Evolutionary conservation across 2,113 vertebrate species (phyloP).

Genomic region (Poecilia latipinna): DNA sequence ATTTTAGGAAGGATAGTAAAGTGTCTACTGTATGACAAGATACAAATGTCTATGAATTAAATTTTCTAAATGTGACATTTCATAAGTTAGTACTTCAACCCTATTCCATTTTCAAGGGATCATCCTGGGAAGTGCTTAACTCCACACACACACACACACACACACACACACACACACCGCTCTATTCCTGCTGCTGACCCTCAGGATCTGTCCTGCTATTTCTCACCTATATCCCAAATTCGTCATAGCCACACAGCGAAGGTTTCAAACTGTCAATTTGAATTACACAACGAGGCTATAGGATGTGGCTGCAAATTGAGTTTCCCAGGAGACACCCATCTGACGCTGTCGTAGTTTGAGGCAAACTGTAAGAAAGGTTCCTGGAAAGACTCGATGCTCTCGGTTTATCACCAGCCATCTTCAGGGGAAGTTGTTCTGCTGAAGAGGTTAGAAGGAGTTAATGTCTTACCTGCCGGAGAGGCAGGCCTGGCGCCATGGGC

Average conservation of each 20-base stretch:
- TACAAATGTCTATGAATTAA: slow-evolving; percentile 10
- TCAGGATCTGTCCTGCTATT: slow-evolving; percentile 51
- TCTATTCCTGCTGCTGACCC: slow-evolving; percentile 30
- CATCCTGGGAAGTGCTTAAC: slow-evolving; percentile 4
- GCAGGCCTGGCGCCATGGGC: too few relatives aligned
- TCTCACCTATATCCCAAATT: slow-evolving; percentile 69
- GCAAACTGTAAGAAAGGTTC: slow-evolving; percentile 9
- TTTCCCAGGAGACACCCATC: slow-evolving; percentile 60
- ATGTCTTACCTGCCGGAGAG: background rate
- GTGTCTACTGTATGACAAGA: background rate
- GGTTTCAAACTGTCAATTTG: slow-evolving; percentile 57
- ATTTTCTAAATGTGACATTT: slow-evolving; percentile 13
- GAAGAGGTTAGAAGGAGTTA: background rate
- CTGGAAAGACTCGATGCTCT: background rate
- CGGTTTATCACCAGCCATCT: background rate
- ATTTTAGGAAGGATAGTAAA: background rate
- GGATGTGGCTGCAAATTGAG: slow-evolving; percentile 67
- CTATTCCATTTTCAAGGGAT: background rate
- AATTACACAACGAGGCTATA: slow-evolving; percentile 56
- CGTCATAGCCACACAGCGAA: slow-evolving; percentile 58
- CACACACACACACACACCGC: slow-evolving; percentile 44
- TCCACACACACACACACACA: slow-evolving; percentile 38
- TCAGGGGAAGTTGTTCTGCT: too few relatives aligned
- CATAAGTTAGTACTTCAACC: background rate
- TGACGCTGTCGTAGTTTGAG: slow-evolving; percentile 31